Percentiles rank a stretch among this genome's conserved stretches.
phyloP scores from a whole-genome alignment of 2,797 vertebrate species.

The Spheniscus humboldti region DNA sequence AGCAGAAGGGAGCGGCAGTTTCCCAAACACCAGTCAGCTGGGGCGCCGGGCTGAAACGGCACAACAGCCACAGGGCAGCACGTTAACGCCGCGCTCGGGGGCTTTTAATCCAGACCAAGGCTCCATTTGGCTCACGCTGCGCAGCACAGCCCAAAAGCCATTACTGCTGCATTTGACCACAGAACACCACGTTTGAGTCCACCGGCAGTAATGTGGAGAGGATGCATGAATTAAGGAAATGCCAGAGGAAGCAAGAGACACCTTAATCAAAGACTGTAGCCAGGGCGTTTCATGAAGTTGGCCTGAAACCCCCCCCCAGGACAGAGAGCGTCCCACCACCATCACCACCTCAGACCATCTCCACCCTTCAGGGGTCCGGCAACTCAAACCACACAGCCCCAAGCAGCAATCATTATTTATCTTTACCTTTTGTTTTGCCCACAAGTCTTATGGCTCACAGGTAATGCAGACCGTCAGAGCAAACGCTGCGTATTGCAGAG shows the following conservation, averaged over 20 bases:
- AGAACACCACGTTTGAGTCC: fast-evolving
- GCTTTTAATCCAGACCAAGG: not conserved
- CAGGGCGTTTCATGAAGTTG: not conserved
- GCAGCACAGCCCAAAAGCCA: not conserved
- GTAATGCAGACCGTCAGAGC: not conserved
- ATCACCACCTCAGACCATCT: not conserved
- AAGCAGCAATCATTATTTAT: not conserved
- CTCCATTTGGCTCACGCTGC: fast-evolving
- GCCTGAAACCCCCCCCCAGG: not conserved
- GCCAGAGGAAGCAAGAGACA: not conserved
- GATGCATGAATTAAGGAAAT: not conserved
- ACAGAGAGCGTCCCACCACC: not conserved
- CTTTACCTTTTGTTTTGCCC: not conserved
- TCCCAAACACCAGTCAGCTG: fast-evolving
- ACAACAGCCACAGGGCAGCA: not conserved
- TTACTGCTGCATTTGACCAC: not conserved
- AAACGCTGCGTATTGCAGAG: fast-evolving
- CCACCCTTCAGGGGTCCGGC: not conserved
- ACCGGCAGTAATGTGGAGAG: not conserved
- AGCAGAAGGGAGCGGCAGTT: not conserved
- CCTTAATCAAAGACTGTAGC: not conserved
- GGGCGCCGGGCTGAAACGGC: not conserved
- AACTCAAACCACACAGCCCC: not conserved
- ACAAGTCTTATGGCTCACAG: not conserved
- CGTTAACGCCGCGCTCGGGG: fast-evolving